phyloP scores from a whole-genome alignment of 2,113 vertebrate genomes.

The Sebastes schlegelii region DNA sequence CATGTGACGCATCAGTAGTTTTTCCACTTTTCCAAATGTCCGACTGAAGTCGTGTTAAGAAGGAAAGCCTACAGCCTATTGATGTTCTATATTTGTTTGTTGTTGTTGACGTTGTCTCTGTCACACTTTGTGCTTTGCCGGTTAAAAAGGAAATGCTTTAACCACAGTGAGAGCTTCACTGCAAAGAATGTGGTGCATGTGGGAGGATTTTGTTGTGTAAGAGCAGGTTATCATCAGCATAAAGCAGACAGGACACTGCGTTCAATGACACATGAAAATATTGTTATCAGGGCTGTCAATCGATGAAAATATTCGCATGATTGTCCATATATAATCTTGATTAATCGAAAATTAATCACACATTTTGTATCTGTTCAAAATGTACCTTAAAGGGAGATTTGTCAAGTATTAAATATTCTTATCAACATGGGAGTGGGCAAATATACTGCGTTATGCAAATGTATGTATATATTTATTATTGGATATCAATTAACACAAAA shows the following conservation, averaged over 20 bases:
- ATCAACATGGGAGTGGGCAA: too few relatives aligned
- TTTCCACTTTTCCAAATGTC: background rate
- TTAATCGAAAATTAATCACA: too few relatives aligned
- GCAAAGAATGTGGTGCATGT: background rate
- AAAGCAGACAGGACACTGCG: background rate
- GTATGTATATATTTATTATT: too few relatives aligned
- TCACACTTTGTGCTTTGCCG: background rate
- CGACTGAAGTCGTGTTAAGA: background rate
- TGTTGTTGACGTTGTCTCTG: background rate
- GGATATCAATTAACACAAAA: too few relatives aligned
- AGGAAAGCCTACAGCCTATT: background rate
- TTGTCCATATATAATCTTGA: too few relatives aligned
- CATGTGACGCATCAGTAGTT: background rate
- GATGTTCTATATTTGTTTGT: background rate
- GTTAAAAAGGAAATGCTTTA: conserved; percentile 13
- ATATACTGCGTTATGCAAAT: too few relatives aligned
- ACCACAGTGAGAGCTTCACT: conserved; percentile 3
- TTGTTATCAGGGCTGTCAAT: too few relatives aligned
- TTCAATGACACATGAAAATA: background rate
- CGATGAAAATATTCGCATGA: too few relatives aligned
- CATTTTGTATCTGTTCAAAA: too few relatives aligned
- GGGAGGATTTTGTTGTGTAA: background rate
- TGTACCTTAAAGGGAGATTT: too few relatives aligned
- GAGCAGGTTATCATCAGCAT: conserved; percentile 1
- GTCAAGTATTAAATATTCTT: too few relatives aligned